A percentile compares a stretch with the other conserved stretches of the same genome.
Evolutionary conservation across 2,113 vertebrate genomes (phyloP).

Genomic region (Tragelaphus scriptus): DNA sequence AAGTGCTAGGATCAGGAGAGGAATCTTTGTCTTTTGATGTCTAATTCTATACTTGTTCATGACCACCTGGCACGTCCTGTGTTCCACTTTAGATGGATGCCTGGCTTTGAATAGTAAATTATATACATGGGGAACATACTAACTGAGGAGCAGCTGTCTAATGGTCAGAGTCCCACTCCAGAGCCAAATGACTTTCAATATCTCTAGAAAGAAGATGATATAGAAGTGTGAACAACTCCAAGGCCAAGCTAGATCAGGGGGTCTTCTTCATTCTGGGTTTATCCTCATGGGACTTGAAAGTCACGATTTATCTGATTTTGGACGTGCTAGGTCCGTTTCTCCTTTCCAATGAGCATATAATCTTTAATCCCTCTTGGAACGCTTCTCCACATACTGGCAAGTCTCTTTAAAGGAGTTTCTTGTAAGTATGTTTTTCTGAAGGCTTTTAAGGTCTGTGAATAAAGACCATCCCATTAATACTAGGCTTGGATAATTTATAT

Average conservation of each 20-base stretch:
- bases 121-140: neutral
- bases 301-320: neutral
- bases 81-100: neutral
- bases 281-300: neutral
- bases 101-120: neutral
- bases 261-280: neutral
- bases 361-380: neutral
- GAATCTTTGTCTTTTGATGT: neutral
- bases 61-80: rapidly evolving
- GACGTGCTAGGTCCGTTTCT: neutral
- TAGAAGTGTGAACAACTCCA: neutral
- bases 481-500: conserved; percentile 37
- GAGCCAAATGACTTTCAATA: neutral
- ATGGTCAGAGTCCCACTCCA: neutral
- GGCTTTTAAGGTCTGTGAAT: conserved; percentile 20
- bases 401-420: neutral
- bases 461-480: neutral
- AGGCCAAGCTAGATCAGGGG: neutral
- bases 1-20: neutral
- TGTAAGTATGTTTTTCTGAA: neutral
- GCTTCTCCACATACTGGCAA: neutral
- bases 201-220: neutral
- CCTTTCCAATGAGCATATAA: neutral
- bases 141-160: neutral
- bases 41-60: neutral